Conservation (phyloP, 2,113 vertebrate genomes). For the Candoia aspera region DNA sequence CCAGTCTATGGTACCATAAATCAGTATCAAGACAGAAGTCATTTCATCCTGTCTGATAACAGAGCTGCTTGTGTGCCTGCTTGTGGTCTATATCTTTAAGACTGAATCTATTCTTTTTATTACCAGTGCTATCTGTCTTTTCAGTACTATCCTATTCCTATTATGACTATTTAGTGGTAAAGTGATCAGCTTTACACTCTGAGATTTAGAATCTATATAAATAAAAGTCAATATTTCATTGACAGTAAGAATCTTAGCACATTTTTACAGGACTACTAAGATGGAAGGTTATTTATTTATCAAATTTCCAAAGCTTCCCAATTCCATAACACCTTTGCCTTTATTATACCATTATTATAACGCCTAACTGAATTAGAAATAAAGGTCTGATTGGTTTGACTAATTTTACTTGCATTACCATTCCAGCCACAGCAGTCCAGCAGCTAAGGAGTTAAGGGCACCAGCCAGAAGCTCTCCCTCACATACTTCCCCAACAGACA, state of each 20-base stretch:
- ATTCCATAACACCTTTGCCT: neutral
- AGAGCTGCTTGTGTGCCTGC: neutral
- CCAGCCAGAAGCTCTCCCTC: slow-evolving; percentile 44
- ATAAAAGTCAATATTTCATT: neutral
- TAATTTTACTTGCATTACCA: neutral
- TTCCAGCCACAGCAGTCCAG: neutral
- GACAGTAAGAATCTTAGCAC: neutral
- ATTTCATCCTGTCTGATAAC: neutral
- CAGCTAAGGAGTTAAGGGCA: slow-evolving; percentile 52
- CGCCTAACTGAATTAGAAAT: neutral
- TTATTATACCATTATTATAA: neutral
- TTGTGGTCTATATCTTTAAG: neutral
- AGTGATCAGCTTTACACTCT: neutral
- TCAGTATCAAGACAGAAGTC: neutral
- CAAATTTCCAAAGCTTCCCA: neutral
- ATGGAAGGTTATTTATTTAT: neutral
- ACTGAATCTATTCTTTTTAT: neutral
- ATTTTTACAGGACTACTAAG: neutral
- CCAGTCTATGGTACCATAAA: neutral
- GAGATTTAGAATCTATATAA: neutral
- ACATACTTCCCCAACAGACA: slow-evolving; percentile 1
- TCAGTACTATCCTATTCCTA: neutral
- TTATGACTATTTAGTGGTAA: neutral
- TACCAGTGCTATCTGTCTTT: neutral
- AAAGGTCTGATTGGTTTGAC: neutral